phyloP scores from a whole-genome alignment of 2,797 vertebrate genomes.

The Psittacula echo region DNA sequence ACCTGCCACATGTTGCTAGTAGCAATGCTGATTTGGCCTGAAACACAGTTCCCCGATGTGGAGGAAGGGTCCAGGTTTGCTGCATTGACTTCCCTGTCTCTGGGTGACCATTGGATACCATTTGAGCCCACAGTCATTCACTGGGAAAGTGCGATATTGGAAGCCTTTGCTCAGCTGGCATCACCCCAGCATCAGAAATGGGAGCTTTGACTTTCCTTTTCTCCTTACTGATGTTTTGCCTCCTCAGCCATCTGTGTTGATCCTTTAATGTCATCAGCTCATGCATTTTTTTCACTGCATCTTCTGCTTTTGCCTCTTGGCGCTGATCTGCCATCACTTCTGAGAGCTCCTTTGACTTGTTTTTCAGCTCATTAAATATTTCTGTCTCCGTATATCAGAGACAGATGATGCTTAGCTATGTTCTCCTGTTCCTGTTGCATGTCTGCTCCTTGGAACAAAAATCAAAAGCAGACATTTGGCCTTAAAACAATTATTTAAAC shows the following conservation, averaged over 20 bases:
- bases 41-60: neutral
- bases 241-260: neutral
- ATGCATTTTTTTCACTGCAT: neutral
- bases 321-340: neutral
- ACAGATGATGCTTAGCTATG: neutral
- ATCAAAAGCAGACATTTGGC: neutral
- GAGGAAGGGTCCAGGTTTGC: neutral
- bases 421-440: neutral
- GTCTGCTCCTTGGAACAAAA: neutral
- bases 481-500: neutral
- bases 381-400: fast-evolving
- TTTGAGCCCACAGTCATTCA: neutral
- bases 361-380: slow-evolving; percentile 41
- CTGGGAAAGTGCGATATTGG: neutral
- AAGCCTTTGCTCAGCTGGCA: neutral
- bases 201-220: neutral
- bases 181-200: neutral
- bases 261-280: neutral
- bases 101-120: neutral
- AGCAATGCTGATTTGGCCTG: neutral
- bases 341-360: slow-evolving; percentile 5
- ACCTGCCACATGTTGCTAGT: neutral
- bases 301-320: slow-evolving; percentile 11
- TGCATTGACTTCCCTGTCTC: neutral
- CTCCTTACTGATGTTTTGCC: slow-evolving; percentile 1